Evolutionary conservation across 2,888 invertebrate species (phyloP).

Genomic region (Catonia carolina): DNA sequence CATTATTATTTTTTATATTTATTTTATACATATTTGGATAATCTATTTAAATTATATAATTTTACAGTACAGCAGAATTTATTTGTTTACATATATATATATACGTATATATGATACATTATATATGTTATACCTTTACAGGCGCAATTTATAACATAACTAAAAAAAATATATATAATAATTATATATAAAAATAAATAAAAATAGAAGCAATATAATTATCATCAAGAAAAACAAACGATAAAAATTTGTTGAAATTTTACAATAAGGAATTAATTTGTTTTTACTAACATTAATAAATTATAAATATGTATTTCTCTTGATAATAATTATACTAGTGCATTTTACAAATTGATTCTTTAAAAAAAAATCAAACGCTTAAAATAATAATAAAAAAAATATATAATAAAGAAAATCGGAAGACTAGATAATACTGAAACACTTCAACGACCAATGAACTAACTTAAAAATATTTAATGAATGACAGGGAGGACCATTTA

Average conservation of each 20-base stretch:
- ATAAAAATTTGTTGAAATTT: no score
- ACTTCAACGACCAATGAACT: constrained; percentile 3
- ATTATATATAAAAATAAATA: constrained; percentile 8
- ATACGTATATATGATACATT: not conserved
- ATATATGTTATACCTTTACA: not conserved
- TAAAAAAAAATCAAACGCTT: no score
- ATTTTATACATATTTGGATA: not conserved
- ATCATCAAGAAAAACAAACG: constrained; percentile 3
- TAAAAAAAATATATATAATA: constrained; percentile 4
- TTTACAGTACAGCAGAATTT: constrained; percentile 1
- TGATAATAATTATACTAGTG: no score
- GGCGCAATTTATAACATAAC: not conserved
- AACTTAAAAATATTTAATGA: not conserved
- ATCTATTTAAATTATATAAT: no score
- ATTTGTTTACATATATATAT: no score
- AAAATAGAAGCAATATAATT: constrained; percentile 2
- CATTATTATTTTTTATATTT: constrained; percentile 6
- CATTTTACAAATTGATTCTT: no score
- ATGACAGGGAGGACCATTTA: not conserved
- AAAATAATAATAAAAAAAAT: no score
- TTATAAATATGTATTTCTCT: no score
- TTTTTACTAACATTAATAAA: no score
- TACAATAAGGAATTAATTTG: no score
- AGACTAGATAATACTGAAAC: constrained; percentile 15
- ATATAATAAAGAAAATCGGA: not conserved